Conservation (phyloP, 2,113 vertebrate genomes). For the Tragelaphus strepsiceros region DNA sequence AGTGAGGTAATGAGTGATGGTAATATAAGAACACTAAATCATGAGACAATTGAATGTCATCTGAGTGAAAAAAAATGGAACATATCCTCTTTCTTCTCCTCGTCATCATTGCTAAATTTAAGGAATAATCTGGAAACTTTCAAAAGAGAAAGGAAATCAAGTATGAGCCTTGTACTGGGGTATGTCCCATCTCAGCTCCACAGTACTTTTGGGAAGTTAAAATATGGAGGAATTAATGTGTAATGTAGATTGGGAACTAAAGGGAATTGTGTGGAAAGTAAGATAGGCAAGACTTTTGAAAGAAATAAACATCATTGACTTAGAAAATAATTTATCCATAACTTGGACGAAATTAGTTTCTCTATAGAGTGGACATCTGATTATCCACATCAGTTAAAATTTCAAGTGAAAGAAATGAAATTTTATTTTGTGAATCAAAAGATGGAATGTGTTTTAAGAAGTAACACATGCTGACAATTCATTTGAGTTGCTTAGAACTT, state of each 20-base stretch:
- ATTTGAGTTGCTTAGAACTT: conserved; percentile 25
- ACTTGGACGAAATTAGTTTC: conserved; percentile 2
- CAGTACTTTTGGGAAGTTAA: background rate
- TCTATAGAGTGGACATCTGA: background rate
- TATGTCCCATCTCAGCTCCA: background rate
- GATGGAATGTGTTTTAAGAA: background rate
- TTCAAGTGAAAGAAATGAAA: conserved; percentile 41
- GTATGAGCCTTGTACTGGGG: rapidly evolving
- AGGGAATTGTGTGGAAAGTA: background rate
- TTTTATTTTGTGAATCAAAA: conserved; percentile 39
- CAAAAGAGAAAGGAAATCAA: background rate
- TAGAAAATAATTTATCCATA: background rate
- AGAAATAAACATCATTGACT: background rate
- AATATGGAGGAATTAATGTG: background rate
- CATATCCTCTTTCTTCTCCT: background rate
- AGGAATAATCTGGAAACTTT: background rate
- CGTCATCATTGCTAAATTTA: background rate
- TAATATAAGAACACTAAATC: background rate
- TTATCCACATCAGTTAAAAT: conserved; percentile 3
- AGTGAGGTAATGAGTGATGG: background rate
- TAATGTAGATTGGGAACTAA: background rate
- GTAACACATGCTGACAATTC: conserved; percentile 18
- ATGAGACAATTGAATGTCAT: background rate
- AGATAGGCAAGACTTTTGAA: background rate
- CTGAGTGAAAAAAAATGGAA: background rate